Evolutionary conservation across 2,797 vertebrate species (phyloP).

Genomic region (Carapus acus): DNA sequence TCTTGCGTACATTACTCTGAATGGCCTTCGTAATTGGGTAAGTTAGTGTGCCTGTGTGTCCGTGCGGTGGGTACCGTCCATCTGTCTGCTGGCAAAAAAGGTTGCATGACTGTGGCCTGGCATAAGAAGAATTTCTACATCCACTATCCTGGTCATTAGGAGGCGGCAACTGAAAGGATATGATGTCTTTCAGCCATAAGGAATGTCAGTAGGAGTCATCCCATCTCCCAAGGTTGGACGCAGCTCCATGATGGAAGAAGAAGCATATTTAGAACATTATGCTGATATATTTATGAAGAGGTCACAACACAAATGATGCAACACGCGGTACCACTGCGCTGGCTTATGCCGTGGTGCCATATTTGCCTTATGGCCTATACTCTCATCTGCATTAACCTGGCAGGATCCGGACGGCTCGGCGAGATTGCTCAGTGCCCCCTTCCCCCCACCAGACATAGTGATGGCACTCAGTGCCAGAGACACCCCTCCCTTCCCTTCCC

Average conservation of each 20-base stretch:
- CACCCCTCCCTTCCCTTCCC: constrained; percentile 49
- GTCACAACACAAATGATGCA: constrained; percentile 10
- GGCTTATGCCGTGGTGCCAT: constrained; percentile 9
- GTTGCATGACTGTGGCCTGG: constrained; percentile 20
- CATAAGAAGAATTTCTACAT: constrained; percentile 29
- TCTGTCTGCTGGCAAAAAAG: constrained; percentile 38
- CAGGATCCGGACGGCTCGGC: constrained; percentile 49
- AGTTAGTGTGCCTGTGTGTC: constrained; percentile 16
- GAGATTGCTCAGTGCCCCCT: constrained; percentile 56
- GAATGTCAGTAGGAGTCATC: constrained; percentile 47
- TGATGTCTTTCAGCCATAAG: constrained; percentile 41
- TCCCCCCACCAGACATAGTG: constrained; percentile 65
- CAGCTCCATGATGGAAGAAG: constrained; percentile 15
- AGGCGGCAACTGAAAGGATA: constrained; percentile 40
- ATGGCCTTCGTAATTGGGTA: constrained; percentile 10
- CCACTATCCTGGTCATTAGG: constrained; percentile 30
- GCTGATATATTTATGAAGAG: constrained; percentile 5
- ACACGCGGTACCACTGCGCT: too few species aligned
- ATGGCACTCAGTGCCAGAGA: constrained; percentile 68
- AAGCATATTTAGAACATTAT: constrained; percentile 13
- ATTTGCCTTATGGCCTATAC: constrained; percentile 42
- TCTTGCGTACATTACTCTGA: too few species aligned
- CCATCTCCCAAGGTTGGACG: constrained; percentile 14
- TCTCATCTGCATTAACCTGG: constrained; percentile 47
- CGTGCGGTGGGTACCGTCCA: constrained; percentile 17